Evolutionary conservation across 2,888 invertebrate species (phyloP).

Genomic region (Dasypogon diadema): DNA sequence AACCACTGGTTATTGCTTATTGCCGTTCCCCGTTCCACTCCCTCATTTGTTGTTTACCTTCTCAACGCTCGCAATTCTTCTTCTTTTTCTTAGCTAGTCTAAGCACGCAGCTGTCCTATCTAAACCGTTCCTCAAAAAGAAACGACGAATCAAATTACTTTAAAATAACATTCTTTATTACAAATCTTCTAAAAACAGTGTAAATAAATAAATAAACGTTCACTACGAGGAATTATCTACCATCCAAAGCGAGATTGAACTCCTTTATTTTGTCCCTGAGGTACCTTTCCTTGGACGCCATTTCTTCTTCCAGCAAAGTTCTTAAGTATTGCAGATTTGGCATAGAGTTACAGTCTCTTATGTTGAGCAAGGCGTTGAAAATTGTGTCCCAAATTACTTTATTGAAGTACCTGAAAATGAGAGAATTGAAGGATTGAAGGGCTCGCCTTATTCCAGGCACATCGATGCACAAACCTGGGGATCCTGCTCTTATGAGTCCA

Average conservation of each 20-base stretch:
- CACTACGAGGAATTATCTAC: too few relatives aligned
- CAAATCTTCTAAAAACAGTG: too few relatives aligned
- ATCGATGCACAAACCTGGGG: slow-evolving; percentile 58
- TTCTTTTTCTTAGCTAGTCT: too few relatives aligned
- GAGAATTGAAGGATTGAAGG: slow-evolving; percentile 47
- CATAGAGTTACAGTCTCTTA: slow-evolving; percentile 80
- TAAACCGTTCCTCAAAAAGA: too few relatives aligned
- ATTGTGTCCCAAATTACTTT: slow-evolving; percentile 82
- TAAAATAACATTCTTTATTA: too few relatives aligned
- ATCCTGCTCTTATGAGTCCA: slow-evolving; percentile 64
- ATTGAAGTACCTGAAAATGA: slow-evolving; percentile 75
- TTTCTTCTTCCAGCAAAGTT: slow-evolving; percentile 63
- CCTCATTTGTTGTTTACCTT: too few relatives aligned
- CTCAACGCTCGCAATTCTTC: too few relatives aligned
- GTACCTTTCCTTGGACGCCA: slow-evolving; percentile 64
- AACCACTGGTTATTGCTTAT: too few relatives aligned
- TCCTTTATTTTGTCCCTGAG: slow-evolving; percentile 63
- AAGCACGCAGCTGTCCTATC: too few relatives aligned
- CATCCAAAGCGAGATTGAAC: slow-evolving; percentile 63
- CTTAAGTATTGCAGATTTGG: slow-evolving; percentile 74
- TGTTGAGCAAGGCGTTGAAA: slow-evolving; percentile 84
- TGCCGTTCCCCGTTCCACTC: too few relatives aligned
- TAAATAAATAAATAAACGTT: too few relatives aligned
- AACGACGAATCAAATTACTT: too few relatives aligned
- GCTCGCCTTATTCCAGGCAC: neutral